Conservation (phyloP, 2,113 vertebrate species). For the Calidris pugnax region DNA sequence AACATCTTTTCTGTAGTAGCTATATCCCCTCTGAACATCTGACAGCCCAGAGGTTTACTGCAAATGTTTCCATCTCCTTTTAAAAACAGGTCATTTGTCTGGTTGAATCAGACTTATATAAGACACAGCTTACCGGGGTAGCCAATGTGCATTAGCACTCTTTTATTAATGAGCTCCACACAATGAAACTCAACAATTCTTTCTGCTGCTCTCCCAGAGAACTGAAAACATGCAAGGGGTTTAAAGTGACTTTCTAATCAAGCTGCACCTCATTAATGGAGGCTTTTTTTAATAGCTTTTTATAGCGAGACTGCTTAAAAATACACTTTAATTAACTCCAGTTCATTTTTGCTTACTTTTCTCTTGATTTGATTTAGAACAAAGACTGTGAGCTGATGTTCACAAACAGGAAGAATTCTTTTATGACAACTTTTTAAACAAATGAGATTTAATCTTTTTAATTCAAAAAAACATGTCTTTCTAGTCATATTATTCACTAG, state of each 20-base stretch:
- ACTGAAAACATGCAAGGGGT: not conserved
- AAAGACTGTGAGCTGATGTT: not conserved
- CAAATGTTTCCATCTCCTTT: slow-evolving; percentile 52
- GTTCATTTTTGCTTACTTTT: not conserved
- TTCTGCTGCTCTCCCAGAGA: not conserved
- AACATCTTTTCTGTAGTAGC: slow-evolving; percentile 12
- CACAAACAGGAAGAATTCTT: not conserved
- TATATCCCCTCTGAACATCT: not conserved
- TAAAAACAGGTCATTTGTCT: slow-evolving; percentile 61
- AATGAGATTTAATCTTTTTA: not conserved
- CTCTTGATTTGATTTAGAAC: slow-evolving; percentile 1
- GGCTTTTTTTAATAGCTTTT: not conserved
- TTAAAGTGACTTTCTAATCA: slow-evolving; percentile 64
- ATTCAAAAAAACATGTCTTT: not conserved
- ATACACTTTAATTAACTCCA: not conserved
- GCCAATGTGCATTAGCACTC: slow-evolving; percentile 16
- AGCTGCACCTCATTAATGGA: slow-evolving; percentile 26
- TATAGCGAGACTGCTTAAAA: slow-evolving; percentile 9
- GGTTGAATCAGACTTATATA: slow-evolving; percentile 39
- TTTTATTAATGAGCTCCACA: slow-evolving; percentile 62
- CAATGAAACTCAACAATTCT: slow-evolving; percentile 12
- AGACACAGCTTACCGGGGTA: slow-evolving; percentile 22
- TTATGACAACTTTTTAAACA: not conserved
- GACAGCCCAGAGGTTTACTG: slow-evolving; percentile 31
- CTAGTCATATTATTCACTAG: not conserved